Evolutionary conservation across 2,797 vertebrate genomes (phyloP).

Genomic region (Poeciliopsis presidionis): DNA sequence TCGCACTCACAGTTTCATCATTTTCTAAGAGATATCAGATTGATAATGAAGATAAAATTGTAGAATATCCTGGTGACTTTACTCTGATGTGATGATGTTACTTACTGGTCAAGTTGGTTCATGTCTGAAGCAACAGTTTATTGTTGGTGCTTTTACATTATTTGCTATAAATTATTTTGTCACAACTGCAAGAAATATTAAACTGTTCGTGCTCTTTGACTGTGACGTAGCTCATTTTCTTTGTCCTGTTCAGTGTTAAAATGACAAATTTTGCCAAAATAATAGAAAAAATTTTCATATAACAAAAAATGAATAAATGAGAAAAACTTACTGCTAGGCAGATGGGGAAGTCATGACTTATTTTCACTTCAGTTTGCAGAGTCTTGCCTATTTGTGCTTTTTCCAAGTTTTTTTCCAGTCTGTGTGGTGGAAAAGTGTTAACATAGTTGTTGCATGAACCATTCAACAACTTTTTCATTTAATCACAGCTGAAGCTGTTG

Average conservation of each 20-base stretch:
- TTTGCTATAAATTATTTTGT: slow-evolving; percentile 14
- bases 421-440: background rate
- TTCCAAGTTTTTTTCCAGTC: background rate
- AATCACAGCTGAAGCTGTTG: background rate
- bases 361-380: background rate
- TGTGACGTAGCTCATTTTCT: background rate
- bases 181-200: background rate
- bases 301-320: background rate
- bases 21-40: background rate
- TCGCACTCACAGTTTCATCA: background rate
- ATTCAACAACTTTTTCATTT: background rate
- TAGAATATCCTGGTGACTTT: slow-evolving; percentile 12
- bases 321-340: too few relatives aligned
- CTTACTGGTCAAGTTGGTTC: slow-evolving; percentile 5
- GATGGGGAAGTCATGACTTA: background rate
- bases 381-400: background rate
- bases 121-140: slow-evolving; percentile 14
- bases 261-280: background rate
- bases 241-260: slow-evolving; percentile 22
- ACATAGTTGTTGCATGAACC: background rate
- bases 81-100: slow-evolving; percentile 1
- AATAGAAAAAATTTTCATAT: background rate
- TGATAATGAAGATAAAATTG: background rate
- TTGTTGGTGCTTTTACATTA: background rate
- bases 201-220: slow-evolving; percentile 16